These are phyloP conservation scores for Cryptotermes secundus DNA, from an alignment of 1,140 invertebrate genomes.

Conservation along the genomic window DNA sequence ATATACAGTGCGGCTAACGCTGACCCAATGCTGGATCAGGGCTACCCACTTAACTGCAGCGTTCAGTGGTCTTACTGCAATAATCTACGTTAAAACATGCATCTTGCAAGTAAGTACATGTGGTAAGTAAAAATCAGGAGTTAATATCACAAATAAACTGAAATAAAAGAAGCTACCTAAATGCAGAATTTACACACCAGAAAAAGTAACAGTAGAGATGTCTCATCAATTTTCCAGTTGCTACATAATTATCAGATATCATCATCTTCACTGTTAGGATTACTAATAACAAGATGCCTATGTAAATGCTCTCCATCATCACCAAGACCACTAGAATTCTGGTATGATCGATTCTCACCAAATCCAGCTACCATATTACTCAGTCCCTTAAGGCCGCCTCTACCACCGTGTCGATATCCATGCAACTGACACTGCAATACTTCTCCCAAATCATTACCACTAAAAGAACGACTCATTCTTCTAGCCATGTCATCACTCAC, in stretches of 20 bases:
- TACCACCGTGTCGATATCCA: neutral
- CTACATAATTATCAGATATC: constrained; percentile 16
- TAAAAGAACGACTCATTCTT: neutral
- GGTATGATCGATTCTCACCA: neutral
- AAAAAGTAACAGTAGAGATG: too few relatives aligned
- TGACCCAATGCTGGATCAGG: too few relatives aligned
- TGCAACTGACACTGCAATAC: neutral
- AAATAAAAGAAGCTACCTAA: neutral
- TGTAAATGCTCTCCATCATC: constrained; percentile 23
- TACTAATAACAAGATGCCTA: constrained; percentile 25
- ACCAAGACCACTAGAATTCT: neutral
- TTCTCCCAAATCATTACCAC: neutral
- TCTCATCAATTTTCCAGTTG: neutral
- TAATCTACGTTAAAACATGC: too few relatives aligned
- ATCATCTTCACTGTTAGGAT: constrained; percentile 28
- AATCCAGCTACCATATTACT: neutral
- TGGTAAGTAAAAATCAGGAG: neutral
- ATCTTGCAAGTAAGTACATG: neutral
- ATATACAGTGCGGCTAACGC: too few relatives aligned
- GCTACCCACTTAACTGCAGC: too few relatives aligned
- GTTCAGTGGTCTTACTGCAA: too few relatives aligned
- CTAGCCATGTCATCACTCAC: neutral
- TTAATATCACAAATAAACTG: neutral
- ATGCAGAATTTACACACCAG: neutral
- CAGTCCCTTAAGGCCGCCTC: neutral